phyloP scores from a whole-genome alignment of 2,888 invertebrate genomes.

The Steinernema scapterisci region DNA sequence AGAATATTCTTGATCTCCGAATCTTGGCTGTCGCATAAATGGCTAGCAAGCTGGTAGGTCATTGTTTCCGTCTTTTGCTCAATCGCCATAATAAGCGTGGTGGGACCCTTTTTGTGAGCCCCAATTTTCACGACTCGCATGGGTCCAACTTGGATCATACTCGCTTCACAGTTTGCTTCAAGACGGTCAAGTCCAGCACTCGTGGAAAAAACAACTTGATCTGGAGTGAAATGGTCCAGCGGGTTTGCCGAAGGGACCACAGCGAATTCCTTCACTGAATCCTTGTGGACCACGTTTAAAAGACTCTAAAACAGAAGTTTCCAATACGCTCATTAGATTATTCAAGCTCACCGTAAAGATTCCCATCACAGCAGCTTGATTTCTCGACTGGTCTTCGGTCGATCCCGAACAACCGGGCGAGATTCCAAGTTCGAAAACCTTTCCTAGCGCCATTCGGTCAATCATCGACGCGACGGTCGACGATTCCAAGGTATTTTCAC shows the following conservation, averaged over 20 bases:
- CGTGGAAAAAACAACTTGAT: slow-evolving; percentile 52
- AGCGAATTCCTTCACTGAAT: slow-evolving; percentile 60
- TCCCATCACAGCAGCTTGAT: background rate
- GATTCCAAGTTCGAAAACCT: slow-evolving; percentile 59
- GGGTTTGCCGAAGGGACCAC: slow-evolving; percentile 63
- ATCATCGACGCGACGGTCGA: slow-evolving; percentile 40
- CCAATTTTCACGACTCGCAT: slow-evolving; percentile 39
- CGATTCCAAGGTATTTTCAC: slow-evolving; percentile 27
- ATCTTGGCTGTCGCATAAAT: slow-evolving; percentile 43
- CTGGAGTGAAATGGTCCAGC: slow-evolving; percentile 63
- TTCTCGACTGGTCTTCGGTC: background rate
- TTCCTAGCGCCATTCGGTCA: slow-evolving; percentile 47
- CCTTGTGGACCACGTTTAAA: slow-evolving; percentile 53
- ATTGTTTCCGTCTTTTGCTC: slow-evolving; percentile 64
- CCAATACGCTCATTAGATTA: too few species aligned
- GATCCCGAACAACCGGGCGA: slow-evolving; percentile 48
- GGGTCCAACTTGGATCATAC: slow-evolving; percentile 33
- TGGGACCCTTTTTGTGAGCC: slow-evolving; percentile 52
- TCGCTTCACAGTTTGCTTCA: slow-evolving; percentile 39
- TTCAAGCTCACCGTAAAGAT: background rate
- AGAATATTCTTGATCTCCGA: slow-evolving; percentile 40
- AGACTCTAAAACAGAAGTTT: slow-evolving; percentile 53
- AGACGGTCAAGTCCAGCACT: slow-evolving; percentile 42
- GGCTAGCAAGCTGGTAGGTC: slow-evolving; percentile 52
- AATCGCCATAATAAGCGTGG: slow-evolving; percentile 58